Evolutionary conservation across 2,113 vertebrate genomes (phyloP).

Genomic region (Cercopithecus mona): DNA sequence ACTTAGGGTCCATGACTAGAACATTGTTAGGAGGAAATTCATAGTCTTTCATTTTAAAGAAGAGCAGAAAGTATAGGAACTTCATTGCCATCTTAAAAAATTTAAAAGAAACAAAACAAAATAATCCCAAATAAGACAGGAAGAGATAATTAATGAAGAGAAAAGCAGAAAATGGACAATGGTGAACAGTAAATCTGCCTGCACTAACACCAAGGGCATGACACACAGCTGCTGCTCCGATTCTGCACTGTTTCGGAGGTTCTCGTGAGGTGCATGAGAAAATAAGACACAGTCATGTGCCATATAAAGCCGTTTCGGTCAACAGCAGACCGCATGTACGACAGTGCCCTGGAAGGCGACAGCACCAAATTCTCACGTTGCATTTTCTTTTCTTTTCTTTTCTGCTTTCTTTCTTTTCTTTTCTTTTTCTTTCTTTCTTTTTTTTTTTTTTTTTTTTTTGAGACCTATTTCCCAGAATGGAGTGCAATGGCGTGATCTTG

Average conservation of each 20-base stretch:
- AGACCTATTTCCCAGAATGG: too few species aligned
- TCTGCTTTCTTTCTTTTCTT: too few species aligned
- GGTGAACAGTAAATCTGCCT: fast-evolving
- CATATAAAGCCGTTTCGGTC: neutral
- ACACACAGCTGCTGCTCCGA: fast-evolving
- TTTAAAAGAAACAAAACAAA: neutral
- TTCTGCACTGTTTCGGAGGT: fast-evolving
- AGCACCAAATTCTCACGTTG: fast-evolving
- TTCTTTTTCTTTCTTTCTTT: too few species aligned
- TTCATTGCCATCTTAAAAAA: neutral
- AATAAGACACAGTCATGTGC: neutral
- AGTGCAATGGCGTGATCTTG: too few species aligned
- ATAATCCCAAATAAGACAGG: neutral
- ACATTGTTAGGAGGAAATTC: neutral
- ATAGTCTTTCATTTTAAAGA: neutral
- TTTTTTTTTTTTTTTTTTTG: too few species aligned
- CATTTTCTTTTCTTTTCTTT: neutral
- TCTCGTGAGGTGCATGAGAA: neutral
- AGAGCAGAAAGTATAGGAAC: neutral
- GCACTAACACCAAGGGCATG: fast-evolving
- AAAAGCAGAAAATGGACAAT: too few species aligned
- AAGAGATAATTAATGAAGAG: neutral
- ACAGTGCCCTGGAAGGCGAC: neutral
- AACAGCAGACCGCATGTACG: neutral
- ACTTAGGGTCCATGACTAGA: neutral